phyloP scores from a whole-genome alignment of 2,113 vertebrate species.

The human region GRCh38 chr20:59265001-59265500 shows the following conservation, averaged over 20 bases:
- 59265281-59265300: too few species aligned
- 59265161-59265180: not conserved
- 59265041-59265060: not conserved
- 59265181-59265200: not conserved
- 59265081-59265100: not conserved
- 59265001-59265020: not conserved
- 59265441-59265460: rapidly evolving
- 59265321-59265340: rapidly evolving
- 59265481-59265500: rapidly evolving
- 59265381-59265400: rapidly evolving
- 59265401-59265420: rapidly evolving
- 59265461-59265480: rapidly evolving
- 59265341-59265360: rapidly evolving
- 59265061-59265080: not conserved
- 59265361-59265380: rapidly evolving
- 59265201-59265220: not conserved
- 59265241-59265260: not conserved
- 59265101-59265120: not conserved
- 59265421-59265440: rapidly evolving
- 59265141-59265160: not conserved
- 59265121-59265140: not conserved
- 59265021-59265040: not conserved
- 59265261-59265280: not conserved
- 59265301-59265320: rapidly evolving
- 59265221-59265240: too few species aligned